Conservation (phyloP, 2,888 invertebrate species). For the Eucera pruinosa region DNA sequence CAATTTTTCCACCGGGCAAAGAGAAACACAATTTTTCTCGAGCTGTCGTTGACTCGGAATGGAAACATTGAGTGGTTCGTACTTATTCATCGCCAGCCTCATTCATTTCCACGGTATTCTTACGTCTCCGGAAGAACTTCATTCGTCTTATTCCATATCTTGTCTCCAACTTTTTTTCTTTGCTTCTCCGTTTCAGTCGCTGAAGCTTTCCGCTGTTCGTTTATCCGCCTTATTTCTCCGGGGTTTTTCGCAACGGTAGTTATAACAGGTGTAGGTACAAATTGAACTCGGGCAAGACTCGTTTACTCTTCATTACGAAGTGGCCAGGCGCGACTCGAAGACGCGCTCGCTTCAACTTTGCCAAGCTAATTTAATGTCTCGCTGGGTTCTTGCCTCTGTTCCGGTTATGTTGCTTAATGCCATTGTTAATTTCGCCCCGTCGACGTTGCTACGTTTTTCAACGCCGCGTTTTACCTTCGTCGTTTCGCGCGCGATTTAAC, state of each 20-base stretch:
- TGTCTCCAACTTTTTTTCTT: neutral
- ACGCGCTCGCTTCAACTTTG: conserved; percentile 28
- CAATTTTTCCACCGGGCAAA: conserved; percentile 7
- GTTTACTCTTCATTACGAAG: conserved; percentile 55
- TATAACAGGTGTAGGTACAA: conserved; percentile 50
- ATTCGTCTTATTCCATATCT: conserved; percentile 57
- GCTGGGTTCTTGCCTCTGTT: conserved; percentile 18
- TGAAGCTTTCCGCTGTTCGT: conserved; percentile 7
- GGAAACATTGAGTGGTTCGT: conserved; percentile 46
- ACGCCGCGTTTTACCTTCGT: neutral
- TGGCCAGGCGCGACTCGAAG: conserved; percentile 11
- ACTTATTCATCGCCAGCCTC: conserved; percentile 52
- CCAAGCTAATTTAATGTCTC: conserved; percentile 45
- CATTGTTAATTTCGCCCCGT: conserved; percentile 35
- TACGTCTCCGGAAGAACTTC: conserved; percentile 36
- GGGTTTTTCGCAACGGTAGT: neutral
- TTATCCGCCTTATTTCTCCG: conserved; percentile 42
- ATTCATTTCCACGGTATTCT: conserved; percentile 49
- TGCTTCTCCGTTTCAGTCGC: neutral
- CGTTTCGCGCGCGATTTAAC: neutral
- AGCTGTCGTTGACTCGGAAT: neutral
- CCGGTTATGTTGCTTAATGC: conserved; percentile 32
- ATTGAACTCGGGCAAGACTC: conserved; percentile 44
- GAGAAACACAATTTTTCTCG: conserved; percentile 26
- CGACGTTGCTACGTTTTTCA: conserved; percentile 2